Base-by-base conservation (phyloP, 2,888 invertebrate species). In the Patella pellucida region DNA sequence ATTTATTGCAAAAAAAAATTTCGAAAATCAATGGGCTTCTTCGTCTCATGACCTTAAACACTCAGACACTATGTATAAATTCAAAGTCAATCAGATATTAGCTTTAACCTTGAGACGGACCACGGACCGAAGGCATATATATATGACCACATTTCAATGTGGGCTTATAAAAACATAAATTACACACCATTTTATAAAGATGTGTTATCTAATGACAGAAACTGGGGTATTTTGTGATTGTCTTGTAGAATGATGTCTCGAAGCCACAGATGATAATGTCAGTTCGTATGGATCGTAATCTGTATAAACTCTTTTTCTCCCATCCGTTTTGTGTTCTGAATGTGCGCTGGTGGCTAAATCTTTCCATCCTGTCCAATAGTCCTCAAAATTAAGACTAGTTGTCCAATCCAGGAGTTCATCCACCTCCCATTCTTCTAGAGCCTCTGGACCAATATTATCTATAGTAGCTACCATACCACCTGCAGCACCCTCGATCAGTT, bases 361-460 rank as follows among this genome's bases (percentile, higher is more conserved):
- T 73, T 87, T 85, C 90, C 90, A 90, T 12, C 82, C 81, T 72
- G 76, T 83, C 76, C 85, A 81, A 74, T 90, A 90, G 88, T 91
- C 90, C 71, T 91, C 91, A 87, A 89, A 91, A 82, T 90, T 90
- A 27, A 91, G 88, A 76, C 88, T 87, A 15, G 90, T 89, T 16
- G 90, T 91, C 91, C 91, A 91, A 76, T 90, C 87, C 5, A 91
- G 81, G 27, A 91, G 85, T 77, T 91, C 91, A 82, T 91, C 90
- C n/a, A 91, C 90, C 78, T 90, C 90, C 89, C 90, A 90, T 77
- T 90, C 89, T 76, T 89, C 87, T n/a, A 90, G 81, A 9, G 88
- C 88, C 27, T 89, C 86, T 14, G 83, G 77, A 7, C 91, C 90
- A 71, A 87, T 84, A 31, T 82, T 80, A 52, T 90, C 88, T 52